phyloP scores from a whole-genome alignment of 2,113 vertebrate species.

The Pseudorasbora parva region DNA sequence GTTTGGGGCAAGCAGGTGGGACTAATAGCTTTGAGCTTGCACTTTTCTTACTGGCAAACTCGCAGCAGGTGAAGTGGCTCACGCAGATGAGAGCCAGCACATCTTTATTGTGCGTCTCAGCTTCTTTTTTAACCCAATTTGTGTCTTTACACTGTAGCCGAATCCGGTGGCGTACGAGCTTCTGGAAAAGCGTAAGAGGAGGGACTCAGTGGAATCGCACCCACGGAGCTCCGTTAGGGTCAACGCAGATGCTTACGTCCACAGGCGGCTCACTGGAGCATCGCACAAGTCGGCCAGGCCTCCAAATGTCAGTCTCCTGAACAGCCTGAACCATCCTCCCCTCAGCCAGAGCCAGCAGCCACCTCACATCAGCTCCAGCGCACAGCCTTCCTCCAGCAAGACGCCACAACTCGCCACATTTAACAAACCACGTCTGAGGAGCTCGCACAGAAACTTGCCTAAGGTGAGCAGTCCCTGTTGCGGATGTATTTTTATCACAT shows the following conservation, averaged over 20 bases:
- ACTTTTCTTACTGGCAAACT: constrained; percentile 25
- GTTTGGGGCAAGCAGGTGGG: constrained; percentile 38
- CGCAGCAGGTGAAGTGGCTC: constrained; percentile 30
- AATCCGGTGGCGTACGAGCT: constrained; percentile 82
- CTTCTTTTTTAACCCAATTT: constrained; percentile 50
- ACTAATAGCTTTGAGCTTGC: constrained; percentile 46
- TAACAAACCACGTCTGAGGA: constrained; percentile 66
- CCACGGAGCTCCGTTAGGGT: constrained; percentile 71
- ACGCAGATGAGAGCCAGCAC: constrained; percentile 14
- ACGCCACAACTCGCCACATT: constrained; percentile 68
- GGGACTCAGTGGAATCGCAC: constrained; percentile 79
- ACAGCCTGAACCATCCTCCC: constrained; percentile 52
- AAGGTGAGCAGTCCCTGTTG: constrained; percentile 77
- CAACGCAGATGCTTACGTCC: constrained; percentile 66
- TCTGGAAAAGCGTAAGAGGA: constrained; percentile 78
- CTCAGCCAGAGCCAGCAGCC: constrained; percentile 67
- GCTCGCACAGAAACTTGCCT: constrained; percentile 60
- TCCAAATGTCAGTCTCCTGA: constrained; percentile 66
- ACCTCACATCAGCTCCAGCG: constrained; percentile 73
- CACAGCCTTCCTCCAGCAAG: constrained; percentile 81
- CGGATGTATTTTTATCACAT: background rate
- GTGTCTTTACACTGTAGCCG: constrained; percentile 75
- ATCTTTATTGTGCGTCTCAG: constrained; percentile 39
- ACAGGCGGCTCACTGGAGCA: constrained; percentile 71
- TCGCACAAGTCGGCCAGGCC: constrained; percentile 77